Conservation (phyloP, 30 jellyfish, hydroid and myxozoan species). For the Cassiopea andromeda region DNA sequence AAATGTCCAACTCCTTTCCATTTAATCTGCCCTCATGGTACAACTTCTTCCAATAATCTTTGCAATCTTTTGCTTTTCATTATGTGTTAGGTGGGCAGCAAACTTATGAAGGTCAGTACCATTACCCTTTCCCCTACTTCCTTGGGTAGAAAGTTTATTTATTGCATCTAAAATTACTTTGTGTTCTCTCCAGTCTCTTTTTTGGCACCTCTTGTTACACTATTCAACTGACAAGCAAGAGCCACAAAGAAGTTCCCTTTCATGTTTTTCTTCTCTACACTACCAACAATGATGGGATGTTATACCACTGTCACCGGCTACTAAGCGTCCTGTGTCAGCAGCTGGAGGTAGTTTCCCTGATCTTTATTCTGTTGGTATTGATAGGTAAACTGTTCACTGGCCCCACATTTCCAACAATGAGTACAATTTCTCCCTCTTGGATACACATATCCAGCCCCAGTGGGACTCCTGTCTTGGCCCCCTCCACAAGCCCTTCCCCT, state of each 20-base stretch:
- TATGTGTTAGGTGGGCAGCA: slow-evolving; percentile 34
- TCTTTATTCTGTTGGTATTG: slow-evolving; percentile 10
- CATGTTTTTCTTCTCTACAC: slow-evolving; percentile 54
- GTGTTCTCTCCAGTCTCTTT: slow-evolving; percentile 16
- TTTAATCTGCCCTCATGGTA: slow-evolving; percentile 7
- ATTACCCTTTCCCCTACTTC: background rate
- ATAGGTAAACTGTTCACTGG: slow-evolving; percentile 1
- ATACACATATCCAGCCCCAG: slow-evolving; percentile 20
- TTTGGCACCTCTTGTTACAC: slow-evolving; percentile 25
- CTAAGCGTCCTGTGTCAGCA: slow-evolving; percentile 40
- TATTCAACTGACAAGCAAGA: slow-evolving; percentile 26
- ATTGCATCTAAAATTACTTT: slow-evolving; percentile 28
- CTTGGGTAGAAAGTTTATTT: slow-evolving; percentile 4
- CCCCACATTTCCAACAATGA: slow-evolving; percentile 35
- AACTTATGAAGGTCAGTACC: background rate
- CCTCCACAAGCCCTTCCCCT: slow-evolving; percentile 21
- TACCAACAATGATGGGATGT: slow-evolving; percentile 36
- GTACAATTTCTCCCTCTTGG: slow-evolving; percentile 11
- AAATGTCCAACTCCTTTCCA: background rate
- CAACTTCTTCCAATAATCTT: background rate
- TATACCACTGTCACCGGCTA: slow-evolving; percentile 13
- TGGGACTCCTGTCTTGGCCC: slow-evolving; percentile 25
- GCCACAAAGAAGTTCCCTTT: slow-evolving; percentile 26
- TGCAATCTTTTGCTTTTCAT: slow-evolving; percentile 12
- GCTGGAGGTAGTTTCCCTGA: slow-evolving; percentile 26